Conservation (phyloP, 2,888 invertebrate genomes). For the Tinea trinotella region DNA sequence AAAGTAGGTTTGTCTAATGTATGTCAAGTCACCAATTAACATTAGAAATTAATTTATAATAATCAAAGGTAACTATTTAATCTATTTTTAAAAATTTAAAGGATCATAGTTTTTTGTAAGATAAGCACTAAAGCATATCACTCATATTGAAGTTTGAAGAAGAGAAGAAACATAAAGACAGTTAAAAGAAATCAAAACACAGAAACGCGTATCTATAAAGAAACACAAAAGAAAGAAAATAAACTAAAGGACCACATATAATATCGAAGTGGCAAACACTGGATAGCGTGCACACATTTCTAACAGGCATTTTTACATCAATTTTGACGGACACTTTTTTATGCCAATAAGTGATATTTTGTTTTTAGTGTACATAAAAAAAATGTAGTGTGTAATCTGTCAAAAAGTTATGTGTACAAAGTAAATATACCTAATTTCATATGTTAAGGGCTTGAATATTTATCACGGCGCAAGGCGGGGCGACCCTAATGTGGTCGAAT, state of each 20-base stretch:
- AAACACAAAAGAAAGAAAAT: slow-evolving; percentile 40
- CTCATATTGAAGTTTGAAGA: slow-evolving; percentile 29
- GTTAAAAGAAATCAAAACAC: slow-evolving; percentile 46
- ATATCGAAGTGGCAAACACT: slow-evolving; percentile 63
- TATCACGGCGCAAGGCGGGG: slow-evolving; percentile 69
- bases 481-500: slow-evolving; percentile 49
- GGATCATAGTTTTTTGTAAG: not conserved
- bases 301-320: slow-evolving; percentile 60
- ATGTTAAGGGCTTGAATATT: slow-evolving; percentile 41
- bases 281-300: slow-evolving; percentile 67
- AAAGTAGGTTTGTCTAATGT: slow-evolving; percentile 8
- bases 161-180: slow-evolving; percentile 46
- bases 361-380: slow-evolving; percentile 15
- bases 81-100: slow-evolving; percentile 7
- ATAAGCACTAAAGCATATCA: slow-evolving; percentile 29
- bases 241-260: slow-evolving; percentile 67
- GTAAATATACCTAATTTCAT: slow-evolving; percentile 15
- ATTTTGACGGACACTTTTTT: slow-evolving; percentile 17
- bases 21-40: slow-evolving; percentile 10
- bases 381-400: slow-evolving; percentile 23
- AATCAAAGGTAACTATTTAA: not conserved
- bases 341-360: slow-evolving; percentile 11
- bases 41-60: not conserved
- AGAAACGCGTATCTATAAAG: slow-evolving; percentile 50
- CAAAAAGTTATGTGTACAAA: not conserved